Conservation (phyloP, 2,797 vertebrate genomes). For the Arctocebus calabarensis region DNA sequence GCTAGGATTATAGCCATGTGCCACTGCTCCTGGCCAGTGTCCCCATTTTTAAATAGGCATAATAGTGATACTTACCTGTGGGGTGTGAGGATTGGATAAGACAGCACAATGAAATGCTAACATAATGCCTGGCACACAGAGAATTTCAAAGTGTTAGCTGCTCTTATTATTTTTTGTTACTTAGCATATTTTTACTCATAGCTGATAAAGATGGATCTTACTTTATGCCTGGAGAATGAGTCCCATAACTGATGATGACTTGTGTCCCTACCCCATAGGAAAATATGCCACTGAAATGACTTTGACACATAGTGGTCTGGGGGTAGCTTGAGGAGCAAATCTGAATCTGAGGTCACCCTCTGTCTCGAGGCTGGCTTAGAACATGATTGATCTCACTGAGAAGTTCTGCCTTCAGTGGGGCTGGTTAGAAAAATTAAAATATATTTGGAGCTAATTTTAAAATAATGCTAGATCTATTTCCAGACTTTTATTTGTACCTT, state of each 20-base stretch:
- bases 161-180: slow-evolving; percentile 19
- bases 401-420: background rate
- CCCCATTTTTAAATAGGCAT: slow-evolving; percentile 1
- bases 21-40: no score
- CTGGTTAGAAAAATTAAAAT: slow-evolving; percentile 39
- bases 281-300: background rate
- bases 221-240: background rate
- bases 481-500: slow-evolving; percentile 10
- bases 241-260: background rate
- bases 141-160: background rate
- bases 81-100: background rate
- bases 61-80: background rate
- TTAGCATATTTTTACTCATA: background rate
- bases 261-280: background rate
- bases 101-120: background rate
- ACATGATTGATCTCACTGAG: background rate
- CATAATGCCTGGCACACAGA: background rate
- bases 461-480: background rate
- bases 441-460: background rate
- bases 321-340: background rate
- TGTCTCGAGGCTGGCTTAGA: background rate
- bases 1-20: no score
- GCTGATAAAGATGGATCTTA: background rate
- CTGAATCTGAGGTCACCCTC: background rate
- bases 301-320: background rate